Evolutionary conservation across 2,888 invertebrate species (phyloP), one percentile per base, ranked within the genome.

Genomic region (Agonopterix arenella): DNA sequence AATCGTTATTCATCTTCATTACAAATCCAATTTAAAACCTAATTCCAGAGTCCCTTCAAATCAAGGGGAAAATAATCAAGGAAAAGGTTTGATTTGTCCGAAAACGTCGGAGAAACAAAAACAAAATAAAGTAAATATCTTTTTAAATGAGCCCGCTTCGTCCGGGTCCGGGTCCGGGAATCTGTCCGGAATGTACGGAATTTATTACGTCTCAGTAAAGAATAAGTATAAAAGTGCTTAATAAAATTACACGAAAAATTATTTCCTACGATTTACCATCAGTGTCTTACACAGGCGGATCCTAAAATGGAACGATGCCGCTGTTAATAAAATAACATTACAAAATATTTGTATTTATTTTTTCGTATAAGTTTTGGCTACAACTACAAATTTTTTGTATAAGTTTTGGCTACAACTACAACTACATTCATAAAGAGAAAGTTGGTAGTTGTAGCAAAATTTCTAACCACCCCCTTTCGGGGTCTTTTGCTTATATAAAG

Each of bases 111-210:
- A 37, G 13, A 5, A 11, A 16, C 36, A n/a, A 44, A 48, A 44
- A 48, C 44, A 44, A 44, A 48, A 48, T 18, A 16, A 48, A 48
- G 44, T 44, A 44, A 48, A 48, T 44, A 44, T 48, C 44, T 48
- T 43, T 48, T 43, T 37, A 44, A 48, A 48, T 44, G 48, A 44
- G 44, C 38, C 11, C 16, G 16, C 37, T 9, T 7, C 11, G 41
- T 7, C 13, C 36, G 37, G 37, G 38, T 7, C 37, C 11, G 11
- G 36, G 38, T 28, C 28, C 10, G 28, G 28, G 16, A 28, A 18
- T 9, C 10, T 10, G 16, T 8, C 46, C 18, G 37, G 42, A 37
- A 44, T 38, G 44, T 8, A 37, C 44, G 38, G 44, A 44, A 44
- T 48, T 48, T 36, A 38, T 44, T 48, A 37, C 48, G 13, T 44